Evolutionary conservation across 2,113 vertebrate genomes (phyloP).

Genomic region (Catharus fuscescens): DNA sequence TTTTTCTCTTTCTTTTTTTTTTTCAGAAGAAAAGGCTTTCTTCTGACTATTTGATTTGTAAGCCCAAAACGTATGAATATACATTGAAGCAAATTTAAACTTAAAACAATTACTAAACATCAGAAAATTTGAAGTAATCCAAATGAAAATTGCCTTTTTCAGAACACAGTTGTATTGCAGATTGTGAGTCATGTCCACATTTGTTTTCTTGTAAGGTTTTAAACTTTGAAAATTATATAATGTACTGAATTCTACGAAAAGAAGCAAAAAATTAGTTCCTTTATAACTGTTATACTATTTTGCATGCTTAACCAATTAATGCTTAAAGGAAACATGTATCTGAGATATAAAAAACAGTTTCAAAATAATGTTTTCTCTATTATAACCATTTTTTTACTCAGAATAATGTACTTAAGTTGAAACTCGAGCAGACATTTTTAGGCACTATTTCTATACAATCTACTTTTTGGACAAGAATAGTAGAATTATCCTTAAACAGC

Average conservation of each 20-base stretch:
- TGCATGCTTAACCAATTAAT: neutral
- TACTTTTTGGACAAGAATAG: neutral
- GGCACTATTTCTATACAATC: neutral
- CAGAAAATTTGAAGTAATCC: neutral
- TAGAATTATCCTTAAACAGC: neutral
- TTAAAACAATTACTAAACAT: slow-evolving; percentile 1
- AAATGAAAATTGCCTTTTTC: neutral
- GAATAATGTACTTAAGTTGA: slow-evolving; percentile 52
- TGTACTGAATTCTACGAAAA: neutral
- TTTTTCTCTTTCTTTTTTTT: neutral
- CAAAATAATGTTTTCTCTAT: slow-evolving; percentile 14
- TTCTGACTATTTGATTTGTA: neutral
- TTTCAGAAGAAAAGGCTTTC: neutral
- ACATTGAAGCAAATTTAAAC: neutral
- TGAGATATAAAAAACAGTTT: neutral
- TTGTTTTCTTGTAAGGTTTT: slow-evolving; percentile 18
- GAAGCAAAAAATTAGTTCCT: neutral
- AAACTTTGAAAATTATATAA: slow-evolving; percentile 5
- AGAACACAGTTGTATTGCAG: neutral
- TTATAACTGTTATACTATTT: neutral
- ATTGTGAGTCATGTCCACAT: neutral
- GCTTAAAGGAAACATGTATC: neutral
- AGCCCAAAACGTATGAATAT: neutral
- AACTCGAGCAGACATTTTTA: slow-evolving; percentile 39
- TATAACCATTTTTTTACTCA: slow-evolving; percentile 18